Evolutionary conservation across 2,888 invertebrate genomes (phyloP), one percentile per base, ranked within the genome.

Genomic region (Anodontia alba): DNA sequence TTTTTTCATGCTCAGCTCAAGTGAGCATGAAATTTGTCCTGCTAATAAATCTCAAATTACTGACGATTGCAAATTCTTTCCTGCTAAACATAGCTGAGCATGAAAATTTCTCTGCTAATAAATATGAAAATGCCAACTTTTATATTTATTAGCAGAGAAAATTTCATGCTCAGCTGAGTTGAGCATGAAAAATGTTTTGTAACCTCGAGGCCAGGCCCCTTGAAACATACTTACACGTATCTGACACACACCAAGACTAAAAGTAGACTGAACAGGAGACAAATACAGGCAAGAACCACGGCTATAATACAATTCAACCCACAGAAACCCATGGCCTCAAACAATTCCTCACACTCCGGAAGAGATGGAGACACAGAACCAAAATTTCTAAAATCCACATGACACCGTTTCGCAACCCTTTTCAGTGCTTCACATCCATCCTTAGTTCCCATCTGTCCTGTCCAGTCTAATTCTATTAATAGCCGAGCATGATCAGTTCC

Each of bases 211-310:
- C n/a, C n/a, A n/a, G n/a, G n/a, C n/a, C n/a, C n/a, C n/a, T n/a
- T n/a, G n/a, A n/a, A n/a, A n/a, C n/a, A n/a, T 79, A 86, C 86
- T 86, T 80, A 86, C 86, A 86, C 86, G 33, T 86, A 86, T 81
- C 86, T 81, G 69, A 73, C 77, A 76, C 86, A 86, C 49, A 86
- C 83, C 70, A 86, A 73, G 68, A 81, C 80, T n/a, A 86, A 80
- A 15, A 86, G 76, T 62, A 83, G 78, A 75, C 81, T 77, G 70
- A 86, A 83, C 57, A 86, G 66, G 57, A 83, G 75, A 54, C 77
- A 86, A 38, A 86, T 81, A 49, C 81, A 78, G 73, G 83, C 86
- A 54, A 83, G 80, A 73, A 81, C 81, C 26, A 86, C 77, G 43
- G 86, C 86, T 69, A 86, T 81, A 62, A 86, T 72, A 80, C 86